These are phyloP conservation scores for Chymomyza costata DNA, from an alignment of 1,140 invertebrate genomes.

Conservation along the genomic window DNA sequence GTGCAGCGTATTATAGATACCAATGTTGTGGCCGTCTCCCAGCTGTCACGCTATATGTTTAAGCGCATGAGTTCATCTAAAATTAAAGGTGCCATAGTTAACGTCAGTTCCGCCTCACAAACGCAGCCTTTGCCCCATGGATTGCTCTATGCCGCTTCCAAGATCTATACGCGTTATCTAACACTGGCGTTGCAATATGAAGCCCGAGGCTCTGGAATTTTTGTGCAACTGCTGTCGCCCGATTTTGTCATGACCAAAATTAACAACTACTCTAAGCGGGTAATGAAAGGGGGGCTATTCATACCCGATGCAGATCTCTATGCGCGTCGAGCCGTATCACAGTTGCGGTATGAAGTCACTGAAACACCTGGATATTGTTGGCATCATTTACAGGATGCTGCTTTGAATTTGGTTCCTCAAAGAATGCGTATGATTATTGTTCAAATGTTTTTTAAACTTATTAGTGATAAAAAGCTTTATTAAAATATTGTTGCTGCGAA, in stretches of 20 bases:
- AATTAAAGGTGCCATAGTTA: constrained; percentile 89
- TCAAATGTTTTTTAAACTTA: constrained; percentile 12
- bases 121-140: constrained; percentile 89
- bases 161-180: constrained; percentile 75
- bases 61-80: constrained; percentile 84
- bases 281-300: constrained; percentile 84
- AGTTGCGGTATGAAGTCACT: constrained; percentile 84
- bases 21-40: constrained; percentile 88
- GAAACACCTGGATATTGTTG: constrained; percentile 91
- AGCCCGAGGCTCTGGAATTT: constrained; percentile 83
- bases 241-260: constrained; percentile 93
- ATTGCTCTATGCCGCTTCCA: constrained; percentile 92
- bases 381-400: constrained; percentile 81
- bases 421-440: constrained; percentile 19
- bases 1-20: constrained; percentile 90
- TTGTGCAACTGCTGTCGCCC: constrained; percentile 90
- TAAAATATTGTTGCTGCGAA: constrained; percentile 6
- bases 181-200: constrained; percentile 83
- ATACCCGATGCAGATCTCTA: constrained; percentile 87
- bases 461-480: constrained; percentile 10
- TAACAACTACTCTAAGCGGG: constrained; percentile 85
- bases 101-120: constrained; percentile 90
- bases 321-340: constrained; percentile 85
- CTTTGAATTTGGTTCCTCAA: constrained; percentile 17
- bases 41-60: constrained; percentile 87